These are phyloP conservation scores for Muscina levida DNA, from an alignment of 2,888 invertebrate genomes.

Conservation along the genomic window DNA sequence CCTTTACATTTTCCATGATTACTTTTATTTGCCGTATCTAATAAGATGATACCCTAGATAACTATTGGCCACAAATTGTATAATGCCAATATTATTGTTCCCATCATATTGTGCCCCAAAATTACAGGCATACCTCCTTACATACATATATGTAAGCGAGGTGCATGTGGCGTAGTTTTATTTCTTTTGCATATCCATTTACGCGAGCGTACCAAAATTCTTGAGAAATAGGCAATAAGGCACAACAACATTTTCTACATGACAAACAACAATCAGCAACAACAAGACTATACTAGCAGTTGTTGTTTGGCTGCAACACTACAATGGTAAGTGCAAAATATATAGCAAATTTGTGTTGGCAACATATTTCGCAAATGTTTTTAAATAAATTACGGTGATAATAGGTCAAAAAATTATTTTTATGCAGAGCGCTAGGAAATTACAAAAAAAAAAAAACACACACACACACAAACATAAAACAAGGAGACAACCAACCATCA, in stretches of 20 bases:
- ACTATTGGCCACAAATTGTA: too few relatives aligned
- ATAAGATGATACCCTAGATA: too few relatives aligned
- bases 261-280: constrained; percentile 56
- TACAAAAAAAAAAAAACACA: constrained; percentile 33
- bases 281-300: constrained; percentile 30
- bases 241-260: constrained; percentile 45
- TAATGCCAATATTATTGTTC: background rate
- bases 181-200: constrained; percentile 24
- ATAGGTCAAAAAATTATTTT: constrained; percentile 63
- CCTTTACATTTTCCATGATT: too few relatives aligned
- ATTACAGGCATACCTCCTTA: background rate
- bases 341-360: constrained; percentile 25
- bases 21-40: too few relatives aligned
- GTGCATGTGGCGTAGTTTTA: too few relatives aligned
- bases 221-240: constrained; percentile 2
- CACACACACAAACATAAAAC: too few relatives aligned
- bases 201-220: too few relatives aligned
- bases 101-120: background rate
- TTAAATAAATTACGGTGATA: constrained; percentile 66
- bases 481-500: too few relatives aligned
- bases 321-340: constrained; percentile 13
- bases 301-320: constrained; percentile 24
- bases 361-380: constrained; percentile 55
- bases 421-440: constrained; percentile 2
- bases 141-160: too few relatives aligned